phyloP scores from a whole-genome alignment of 2,888 invertebrate species.

The Buathra laborator region DNA sequence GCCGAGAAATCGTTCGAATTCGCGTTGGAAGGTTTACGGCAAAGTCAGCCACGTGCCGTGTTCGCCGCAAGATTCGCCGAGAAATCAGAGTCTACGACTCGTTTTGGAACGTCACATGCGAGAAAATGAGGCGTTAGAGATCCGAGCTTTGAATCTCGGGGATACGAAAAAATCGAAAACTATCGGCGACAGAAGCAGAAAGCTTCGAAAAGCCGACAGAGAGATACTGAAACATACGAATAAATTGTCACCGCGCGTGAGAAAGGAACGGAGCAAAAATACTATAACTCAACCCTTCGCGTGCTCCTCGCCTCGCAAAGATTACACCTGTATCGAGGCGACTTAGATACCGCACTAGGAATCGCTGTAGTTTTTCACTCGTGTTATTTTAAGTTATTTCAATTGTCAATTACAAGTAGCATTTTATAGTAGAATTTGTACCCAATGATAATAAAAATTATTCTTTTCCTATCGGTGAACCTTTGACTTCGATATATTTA shows the following conservation, averaged over 20 bases:
- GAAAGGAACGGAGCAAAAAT: slow-evolving; percentile 67
- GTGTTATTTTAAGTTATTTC: not conserved
- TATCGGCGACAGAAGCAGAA: slow-evolving; percentile 37
- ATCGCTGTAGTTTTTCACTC: not conserved
- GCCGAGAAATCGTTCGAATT: slow-evolving; percentile 43
- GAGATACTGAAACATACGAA: slow-evolving; percentile 56
- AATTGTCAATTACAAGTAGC: not conserved
- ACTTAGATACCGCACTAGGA: slow-evolving; percentile 6
- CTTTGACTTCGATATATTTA: not conserved
- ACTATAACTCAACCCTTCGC: slow-evolving; percentile 50
- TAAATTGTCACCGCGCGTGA: slow-evolving; percentile 57
- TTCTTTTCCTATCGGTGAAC: too few relatives aligned
- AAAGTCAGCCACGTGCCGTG: slow-evolving; percentile 57
- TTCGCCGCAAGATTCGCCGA: slow-evolving; percentile 29
- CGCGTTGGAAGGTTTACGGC: slow-evolving; percentile 55
- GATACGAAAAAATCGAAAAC: slow-evolving; percentile 41
- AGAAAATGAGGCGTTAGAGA: slow-evolving; percentile 54
- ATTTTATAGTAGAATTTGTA: not conserved
- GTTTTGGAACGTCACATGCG: slow-evolving; percentile 57
- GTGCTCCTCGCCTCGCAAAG: slow-evolving; percentile 23
- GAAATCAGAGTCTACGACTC: slow-evolving; percentile 36
- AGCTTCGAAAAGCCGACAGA: slow-evolving; percentile 53
- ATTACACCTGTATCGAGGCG: slow-evolving; percentile 33
- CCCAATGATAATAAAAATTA: too few relatives aligned
- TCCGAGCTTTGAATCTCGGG: slow-evolving; percentile 49